These are phyloP conservation scores for Micoletzkya japonica DNA, from an alignment of 2,888 invertebrate genomes.

Conservation along the genomic window DNA sequence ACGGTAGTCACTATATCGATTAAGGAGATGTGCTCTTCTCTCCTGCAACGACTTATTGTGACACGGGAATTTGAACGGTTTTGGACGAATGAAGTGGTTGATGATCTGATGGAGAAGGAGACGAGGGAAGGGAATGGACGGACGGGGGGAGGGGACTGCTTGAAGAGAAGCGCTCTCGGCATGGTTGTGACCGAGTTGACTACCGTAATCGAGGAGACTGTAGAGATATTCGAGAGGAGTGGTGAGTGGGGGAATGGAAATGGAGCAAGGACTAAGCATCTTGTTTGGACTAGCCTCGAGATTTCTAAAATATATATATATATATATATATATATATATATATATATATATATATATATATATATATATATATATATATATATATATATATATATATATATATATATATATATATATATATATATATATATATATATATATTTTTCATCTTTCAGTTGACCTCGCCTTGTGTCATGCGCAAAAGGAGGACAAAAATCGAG, in stretches of 20 bases:
- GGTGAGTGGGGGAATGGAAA: not conserved
- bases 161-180: too few relatives aligned
- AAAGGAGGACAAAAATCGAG: constrained; percentile 7
- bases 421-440: not conserved
- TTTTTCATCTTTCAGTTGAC: not conserved
- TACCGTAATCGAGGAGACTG: not conserved
- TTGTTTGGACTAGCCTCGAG: too few relatives aligned
- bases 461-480: not conserved
- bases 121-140: not conserved
- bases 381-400: too few relatives aligned
- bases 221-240: constrained; percentile 10
- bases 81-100: constrained; percentile 20
- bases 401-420: too few relatives aligned
- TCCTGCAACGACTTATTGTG: not conserved
- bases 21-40: constrained; percentile 26
- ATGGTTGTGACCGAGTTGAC: not conserved
- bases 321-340: too few relatives aligned
- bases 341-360: too few relatives aligned
- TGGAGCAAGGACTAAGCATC: too few relatives aligned
- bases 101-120: constrained; percentile 2
- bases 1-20: too few relatives aligned
- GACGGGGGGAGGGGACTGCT: too few relatives aligned
- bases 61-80: constrained; percentile 17
- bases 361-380: too few relatives aligned
- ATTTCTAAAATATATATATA: too few relatives aligned